phyloP scores from a whole-genome alignment of 2,113 vertebrate genomes.

The Casuarius casuarius region DNA sequence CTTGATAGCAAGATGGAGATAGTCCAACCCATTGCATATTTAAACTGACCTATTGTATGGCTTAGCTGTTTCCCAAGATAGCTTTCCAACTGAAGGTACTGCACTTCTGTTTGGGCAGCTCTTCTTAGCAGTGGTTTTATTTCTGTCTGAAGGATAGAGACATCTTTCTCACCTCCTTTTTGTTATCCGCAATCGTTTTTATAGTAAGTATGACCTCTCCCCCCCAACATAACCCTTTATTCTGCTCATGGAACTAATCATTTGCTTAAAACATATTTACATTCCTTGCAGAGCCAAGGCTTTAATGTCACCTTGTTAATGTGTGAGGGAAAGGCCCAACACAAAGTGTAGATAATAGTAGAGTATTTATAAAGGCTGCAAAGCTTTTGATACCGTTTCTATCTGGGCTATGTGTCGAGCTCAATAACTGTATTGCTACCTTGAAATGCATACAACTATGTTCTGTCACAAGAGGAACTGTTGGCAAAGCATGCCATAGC shows the following conservation, averaged over 20 bases:
- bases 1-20: neutral
- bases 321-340: neutral
- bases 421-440: neutral
- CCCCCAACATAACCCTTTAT: neutral
- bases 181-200: neutral
- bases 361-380: neutral
- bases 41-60: neutral
- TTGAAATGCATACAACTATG: fast-evolving
- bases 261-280: neutral
- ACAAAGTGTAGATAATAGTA: neutral
- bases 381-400: neutral
- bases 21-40: neutral
- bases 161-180: neutral
- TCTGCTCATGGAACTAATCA: neutral
- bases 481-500: neutral
- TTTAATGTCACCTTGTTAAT: neutral
- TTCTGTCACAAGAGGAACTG: neutral
- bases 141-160: neutral
- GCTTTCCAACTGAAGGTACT: neutral
- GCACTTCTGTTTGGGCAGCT: neutral
- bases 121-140: neutral
- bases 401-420: neutral
- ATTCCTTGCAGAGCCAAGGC: neutral
- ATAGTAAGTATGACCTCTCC: neutral
- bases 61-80: neutral